phyloP scores from a whole-genome alignment of 2,113 vertebrate genomes.

The Orientallactaga bullata region DNA sequence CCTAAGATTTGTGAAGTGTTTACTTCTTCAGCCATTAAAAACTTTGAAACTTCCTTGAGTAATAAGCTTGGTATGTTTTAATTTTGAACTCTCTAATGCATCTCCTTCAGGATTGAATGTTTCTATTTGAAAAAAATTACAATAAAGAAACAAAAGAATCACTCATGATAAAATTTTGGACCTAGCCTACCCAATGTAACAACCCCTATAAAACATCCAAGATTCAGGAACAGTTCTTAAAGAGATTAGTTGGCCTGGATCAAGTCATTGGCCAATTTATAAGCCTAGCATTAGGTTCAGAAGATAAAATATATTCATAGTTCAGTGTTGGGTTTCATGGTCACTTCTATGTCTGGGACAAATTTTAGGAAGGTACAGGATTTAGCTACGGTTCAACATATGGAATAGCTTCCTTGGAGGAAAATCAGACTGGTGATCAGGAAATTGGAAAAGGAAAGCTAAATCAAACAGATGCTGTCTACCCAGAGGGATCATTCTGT shows the following conservation, averaged over 20 bases:
- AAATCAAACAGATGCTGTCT: constrained; percentile 59
- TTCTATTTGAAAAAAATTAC: no score
- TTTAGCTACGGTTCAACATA: constrained; percentile 2
- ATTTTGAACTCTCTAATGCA: no score
- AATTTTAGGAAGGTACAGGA: constrained; percentile 57
- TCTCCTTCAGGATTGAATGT: no score
- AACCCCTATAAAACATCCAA: neutral
- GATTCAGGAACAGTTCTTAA: neutral
- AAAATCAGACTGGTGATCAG: constrained; percentile 18
- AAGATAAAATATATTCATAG: neutral
- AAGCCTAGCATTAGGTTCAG: neutral
- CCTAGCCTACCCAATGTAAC: neutral
- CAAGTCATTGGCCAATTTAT: neutral
- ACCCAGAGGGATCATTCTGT: constrained; percentile 40
- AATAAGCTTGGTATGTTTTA: no score
- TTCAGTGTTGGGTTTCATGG: neutral
- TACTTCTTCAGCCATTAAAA: no score
- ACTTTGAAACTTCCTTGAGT: no score
- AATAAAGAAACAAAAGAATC: no score
- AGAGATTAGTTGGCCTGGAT: neutral
- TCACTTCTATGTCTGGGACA: neutral
- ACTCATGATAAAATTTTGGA: neutral
- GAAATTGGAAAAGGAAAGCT: constrained; percentile 6
- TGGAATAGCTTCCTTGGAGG: neutral
- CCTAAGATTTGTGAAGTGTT: no score